A percentile compares a stretch with the other conserved stretches of the same genome.
phyloP scores from a whole-genome alignment of 1,140 invertebrate genomes.

The Coelopa frigida region DNA sequence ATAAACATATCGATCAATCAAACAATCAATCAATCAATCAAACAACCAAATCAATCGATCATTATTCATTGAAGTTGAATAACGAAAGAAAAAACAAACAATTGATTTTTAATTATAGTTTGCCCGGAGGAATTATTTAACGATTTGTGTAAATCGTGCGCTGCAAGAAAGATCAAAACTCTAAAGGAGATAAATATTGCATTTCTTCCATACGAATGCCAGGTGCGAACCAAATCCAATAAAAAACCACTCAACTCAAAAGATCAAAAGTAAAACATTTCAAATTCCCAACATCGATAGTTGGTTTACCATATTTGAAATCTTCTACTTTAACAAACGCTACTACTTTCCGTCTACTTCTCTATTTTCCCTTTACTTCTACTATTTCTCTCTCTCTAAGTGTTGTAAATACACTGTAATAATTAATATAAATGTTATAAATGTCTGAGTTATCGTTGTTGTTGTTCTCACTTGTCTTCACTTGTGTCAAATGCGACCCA shows the following conservation, averaged over 20 bases:
- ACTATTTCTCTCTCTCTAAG: conserved; percentile 6
- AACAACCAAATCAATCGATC: too few relatives aligned
- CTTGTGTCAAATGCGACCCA: too few relatives aligned
- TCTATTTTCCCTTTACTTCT: conserved; percentile 5
- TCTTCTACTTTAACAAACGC: conserved; percentile 1
- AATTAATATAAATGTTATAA: not conserved
- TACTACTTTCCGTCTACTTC: not conserved
- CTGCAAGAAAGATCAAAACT: conserved; percentile 94
- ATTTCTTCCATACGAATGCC: conserved; percentile 97
- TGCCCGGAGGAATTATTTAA: conserved; percentile 88
- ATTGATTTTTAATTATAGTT: conserved; percentile 56
- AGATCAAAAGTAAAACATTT: not conserved
- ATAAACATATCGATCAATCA: conserved; percentile 1
- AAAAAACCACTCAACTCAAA: conserved; percentile 11
- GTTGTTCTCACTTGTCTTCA: not conserved
- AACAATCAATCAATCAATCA: too few relatives aligned
- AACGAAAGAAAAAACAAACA: too few relatives aligned
- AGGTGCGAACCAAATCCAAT: conserved; percentile 58
- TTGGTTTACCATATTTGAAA: not conserved
- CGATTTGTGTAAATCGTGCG: conserved; percentile 92
- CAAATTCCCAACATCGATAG: too few relatives aligned
- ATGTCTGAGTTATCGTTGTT: not conserved
- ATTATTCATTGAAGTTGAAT: too few relatives aligned
- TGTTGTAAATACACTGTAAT: conserved; percentile 8
- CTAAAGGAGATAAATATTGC: conserved; percentile 99